Evolutionary conservation across 1,140 invertebrate species (phyloP).

Genomic region (Ceratoteleas bidentatus): DNA sequence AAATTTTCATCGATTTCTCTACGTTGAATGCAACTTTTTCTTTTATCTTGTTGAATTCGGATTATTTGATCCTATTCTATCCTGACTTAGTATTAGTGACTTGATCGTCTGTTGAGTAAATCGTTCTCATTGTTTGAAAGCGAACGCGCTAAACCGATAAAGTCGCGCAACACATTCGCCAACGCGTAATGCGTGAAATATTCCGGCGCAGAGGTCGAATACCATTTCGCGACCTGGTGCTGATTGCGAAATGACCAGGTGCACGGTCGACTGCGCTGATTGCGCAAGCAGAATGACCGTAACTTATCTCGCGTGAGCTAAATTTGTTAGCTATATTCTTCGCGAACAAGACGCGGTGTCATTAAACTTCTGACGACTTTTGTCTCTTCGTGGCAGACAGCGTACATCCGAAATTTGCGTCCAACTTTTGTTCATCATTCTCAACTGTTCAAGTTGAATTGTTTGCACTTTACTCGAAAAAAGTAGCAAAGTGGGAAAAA

Average conservation of each 20-base stretch:
- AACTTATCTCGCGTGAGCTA: slow-evolving; percentile 35
- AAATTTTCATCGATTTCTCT: too few relatives aligned
- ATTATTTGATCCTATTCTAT: background rate
- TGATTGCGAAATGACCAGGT: slow-evolving; percentile 57
- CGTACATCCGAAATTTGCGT: too few relatives aligned
- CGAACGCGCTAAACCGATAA: slow-evolving; percentile 28
- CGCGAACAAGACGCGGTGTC: slow-evolving; percentile 6
- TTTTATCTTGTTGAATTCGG: background rate
- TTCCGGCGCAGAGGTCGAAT: slow-evolving; percentile 56
- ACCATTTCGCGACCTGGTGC: slow-evolving; percentile 45
- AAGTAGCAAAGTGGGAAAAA: background rate
- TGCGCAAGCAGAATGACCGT: slow-evolving; percentile 39
- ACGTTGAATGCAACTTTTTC: background rate
- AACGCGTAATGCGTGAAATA: slow-evolving; percentile 60
- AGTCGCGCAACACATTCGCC: slow-evolving; percentile 31
- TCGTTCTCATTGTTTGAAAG: slow-evolving; percentile 29
- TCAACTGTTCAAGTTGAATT: too few relatives aligned
- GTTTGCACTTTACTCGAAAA: background rate
- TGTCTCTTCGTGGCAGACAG: background rate
- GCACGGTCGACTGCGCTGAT: slow-evolving; percentile 42
- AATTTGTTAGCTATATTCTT: slow-evolving; percentile 17
- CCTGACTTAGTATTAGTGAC: background rate
- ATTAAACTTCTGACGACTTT: slow-evolving; percentile 7
- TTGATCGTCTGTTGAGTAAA: slow-evolving; percentile 11
- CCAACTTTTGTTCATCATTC: too few relatives aligned